Evolutionary conservation across 2,888 invertebrate genomes (phyloP).

Genomic region (Bruchidius siliquastri): DNA sequence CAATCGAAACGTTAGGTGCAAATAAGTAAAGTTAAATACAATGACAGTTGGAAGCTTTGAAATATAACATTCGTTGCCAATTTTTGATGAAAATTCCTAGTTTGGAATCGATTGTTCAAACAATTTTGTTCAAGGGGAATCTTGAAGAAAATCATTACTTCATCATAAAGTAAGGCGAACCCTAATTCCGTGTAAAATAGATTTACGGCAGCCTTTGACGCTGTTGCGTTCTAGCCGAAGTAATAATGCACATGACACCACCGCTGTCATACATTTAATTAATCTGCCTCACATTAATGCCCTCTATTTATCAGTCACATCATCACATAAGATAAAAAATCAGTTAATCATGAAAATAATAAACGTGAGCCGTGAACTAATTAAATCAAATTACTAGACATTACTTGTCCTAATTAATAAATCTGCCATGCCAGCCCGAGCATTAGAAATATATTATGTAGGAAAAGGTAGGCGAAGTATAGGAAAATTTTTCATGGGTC

Average conservation of each 20-base stretch:
- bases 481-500: not conserved
- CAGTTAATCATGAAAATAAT: constrained; percentile 19
- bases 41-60: too few relatives aligned
- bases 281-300: not conserved
- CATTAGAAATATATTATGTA: not conserved
- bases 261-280: not conserved
- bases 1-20: too few relatives aligned
- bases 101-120: too few relatives aligned
- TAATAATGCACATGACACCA: not conserved
- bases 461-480: not conserved
- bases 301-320: not conserved
- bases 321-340: constrained; percentile 13
- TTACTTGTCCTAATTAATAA: constrained; percentile 35
- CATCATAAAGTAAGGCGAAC: not conserved
- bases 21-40: too few relatives aligned
- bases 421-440: constrained; percentile 13
- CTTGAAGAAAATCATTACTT: not conserved
- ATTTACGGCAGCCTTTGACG: not conserved
- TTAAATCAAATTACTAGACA: constrained; percentile 30
- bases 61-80: too few relatives aligned
- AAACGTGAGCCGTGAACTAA: constrained; percentile 18
- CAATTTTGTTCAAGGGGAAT: not conserved
- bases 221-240: not conserved
- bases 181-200: not conserved
- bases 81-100: too few relatives aligned